phyloP scores from a whole-genome alignment of 2,888 invertebrate genomes.

The Papilio demoleus region DNA sequence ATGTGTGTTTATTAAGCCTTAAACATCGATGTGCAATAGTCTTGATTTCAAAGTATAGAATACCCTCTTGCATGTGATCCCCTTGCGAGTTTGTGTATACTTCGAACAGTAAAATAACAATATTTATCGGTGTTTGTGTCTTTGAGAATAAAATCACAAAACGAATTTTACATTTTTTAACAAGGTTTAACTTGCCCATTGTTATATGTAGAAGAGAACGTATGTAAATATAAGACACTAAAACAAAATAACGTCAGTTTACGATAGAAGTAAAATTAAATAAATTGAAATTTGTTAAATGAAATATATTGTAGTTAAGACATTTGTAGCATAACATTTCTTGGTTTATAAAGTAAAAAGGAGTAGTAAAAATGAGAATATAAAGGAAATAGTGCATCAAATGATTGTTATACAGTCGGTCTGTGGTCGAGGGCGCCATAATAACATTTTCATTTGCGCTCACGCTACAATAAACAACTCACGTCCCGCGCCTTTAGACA shows the following conservation, averaged over 20 bases:
- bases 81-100: background rate
- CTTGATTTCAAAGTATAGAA: background rate
- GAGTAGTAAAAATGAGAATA: constrained; percentile 2
- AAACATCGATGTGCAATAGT: background rate
- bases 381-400: constrained; percentile 27
- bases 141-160: background rate
- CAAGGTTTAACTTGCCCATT: too few relatives aligned
- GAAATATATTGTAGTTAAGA: too few relatives aligned
- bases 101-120: background rate
- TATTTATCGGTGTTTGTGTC: background rate
- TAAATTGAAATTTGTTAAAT: too few relatives aligned
- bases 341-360: background rate
- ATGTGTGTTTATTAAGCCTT: background rate
- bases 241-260: too few relatives aligned
- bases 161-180: background rate
- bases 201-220: too few relatives aligned
- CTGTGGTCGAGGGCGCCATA: constrained; percentile 68
- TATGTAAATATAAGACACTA: too few relatives aligned
- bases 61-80: background rate
- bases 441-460: constrained; percentile 83
- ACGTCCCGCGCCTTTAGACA: constrained; percentile 82
- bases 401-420: constrained; percentile 42
- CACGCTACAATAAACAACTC: constrained; percentile 83
- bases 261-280: too few relatives aligned
- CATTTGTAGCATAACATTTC: background rate